Percentiles rank a stretch among this genome's conserved stretches.
Conservation (phyloP, 2,113 vertebrate species). For the Pelecanus crispus region DNA sequence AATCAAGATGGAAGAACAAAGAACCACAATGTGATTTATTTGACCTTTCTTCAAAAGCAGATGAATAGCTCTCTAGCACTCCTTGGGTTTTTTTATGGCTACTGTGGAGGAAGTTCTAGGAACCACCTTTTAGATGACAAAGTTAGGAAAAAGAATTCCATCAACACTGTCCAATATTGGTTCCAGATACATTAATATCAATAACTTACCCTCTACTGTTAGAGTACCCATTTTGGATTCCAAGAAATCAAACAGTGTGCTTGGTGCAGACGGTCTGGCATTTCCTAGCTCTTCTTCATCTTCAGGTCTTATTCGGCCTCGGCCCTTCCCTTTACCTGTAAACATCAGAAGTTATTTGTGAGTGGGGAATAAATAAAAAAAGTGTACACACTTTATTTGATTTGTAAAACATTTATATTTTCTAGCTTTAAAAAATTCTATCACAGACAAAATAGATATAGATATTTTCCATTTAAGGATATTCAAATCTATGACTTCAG, state of each 20-base stretch:
- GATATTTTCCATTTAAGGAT: background rate
- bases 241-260: constrained; percentile 94
- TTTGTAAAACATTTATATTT: background rate
- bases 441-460: background rate
- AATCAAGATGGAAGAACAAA: background rate
- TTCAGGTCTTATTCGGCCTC: constrained; percentile 85
- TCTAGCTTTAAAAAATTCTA: background rate
- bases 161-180: background rate
- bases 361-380: background rate
- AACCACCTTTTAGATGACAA: background rate
- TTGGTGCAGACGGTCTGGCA: constrained; percentile 90
- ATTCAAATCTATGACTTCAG: background rate
- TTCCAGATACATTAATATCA: background rate
- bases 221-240: constrained; percentile 95
- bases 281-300: constrained; percentile 86
- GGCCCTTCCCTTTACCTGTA: constrained; percentile 84
- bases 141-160: background rate
- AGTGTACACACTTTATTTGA: fast-evolving
- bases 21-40: background rate
- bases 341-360: background rate
- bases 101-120: background rate
- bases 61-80: background rate
- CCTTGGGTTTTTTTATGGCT: background rate
- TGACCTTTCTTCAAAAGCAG: background rate
- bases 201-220: constrained; percentile 83